Percentiles rank a stretch among this genome's conserved stretches.
These are phyloP conservation scores for Rhabdomys pumilio DNA, from an alignment of 2,797 vertebrate species.

Conservation along the genomic window DNA sequence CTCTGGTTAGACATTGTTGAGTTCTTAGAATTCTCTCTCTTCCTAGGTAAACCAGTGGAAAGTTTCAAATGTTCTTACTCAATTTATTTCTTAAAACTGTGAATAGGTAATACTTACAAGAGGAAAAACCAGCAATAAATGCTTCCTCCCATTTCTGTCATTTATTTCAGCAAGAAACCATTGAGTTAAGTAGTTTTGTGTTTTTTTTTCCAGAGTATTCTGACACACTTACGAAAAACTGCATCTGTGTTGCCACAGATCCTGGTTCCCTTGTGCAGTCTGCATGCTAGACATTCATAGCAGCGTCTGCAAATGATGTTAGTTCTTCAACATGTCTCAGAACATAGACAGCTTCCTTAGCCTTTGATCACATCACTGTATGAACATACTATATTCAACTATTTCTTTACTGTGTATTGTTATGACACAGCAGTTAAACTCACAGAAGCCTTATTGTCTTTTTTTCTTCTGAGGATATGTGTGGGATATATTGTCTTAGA, in stretches of 20 bases:
- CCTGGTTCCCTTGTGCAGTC: not conserved
- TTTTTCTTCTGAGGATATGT: not conserved
- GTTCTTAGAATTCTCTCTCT: not conserved
- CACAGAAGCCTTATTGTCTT: not conserved
- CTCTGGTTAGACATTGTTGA: not conserved
- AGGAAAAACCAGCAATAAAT: not conserved
- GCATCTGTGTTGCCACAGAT: not conserved
- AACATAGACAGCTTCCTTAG: not conserved
- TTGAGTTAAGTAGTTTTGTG: not conserved
- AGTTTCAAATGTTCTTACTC: constrained; percentile 28
- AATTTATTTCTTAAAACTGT: not conserved
- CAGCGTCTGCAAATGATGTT: not conserved
- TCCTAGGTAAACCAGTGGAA: not conserved
- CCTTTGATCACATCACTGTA: not conserved
- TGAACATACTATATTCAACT: not conserved
- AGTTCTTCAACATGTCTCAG: not conserved
- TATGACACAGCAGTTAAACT: not conserved
- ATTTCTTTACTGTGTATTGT: not conserved
- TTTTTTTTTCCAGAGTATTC: constrained; percentile 1
- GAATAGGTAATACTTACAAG: not conserved
- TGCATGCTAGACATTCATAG: not conserved
- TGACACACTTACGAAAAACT: not conserved
- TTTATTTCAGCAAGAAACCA: constrained; percentile 31
- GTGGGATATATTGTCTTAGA: not conserved
- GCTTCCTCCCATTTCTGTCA: not conserved